Evolutionary conservation across 2,797 vertebrate genomes (phyloP).

Genomic region (Acridotheres tristis): DNA sequence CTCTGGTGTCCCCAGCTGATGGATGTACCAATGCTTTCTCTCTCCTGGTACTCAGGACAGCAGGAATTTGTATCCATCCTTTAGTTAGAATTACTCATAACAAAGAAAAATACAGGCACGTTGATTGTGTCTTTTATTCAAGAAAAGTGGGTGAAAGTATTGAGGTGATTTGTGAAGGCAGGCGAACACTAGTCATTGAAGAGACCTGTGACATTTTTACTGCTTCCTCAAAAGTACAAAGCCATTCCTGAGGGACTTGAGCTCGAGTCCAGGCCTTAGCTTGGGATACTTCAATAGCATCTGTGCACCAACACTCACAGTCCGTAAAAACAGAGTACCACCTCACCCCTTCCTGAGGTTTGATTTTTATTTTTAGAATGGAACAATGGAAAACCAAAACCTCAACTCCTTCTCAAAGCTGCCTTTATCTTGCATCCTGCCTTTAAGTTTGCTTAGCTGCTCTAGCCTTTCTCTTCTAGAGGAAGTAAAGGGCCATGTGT

Average conservation of each 20-base stretch:
- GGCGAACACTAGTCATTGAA: background rate
- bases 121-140: background rate
- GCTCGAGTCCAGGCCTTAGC: background rate
- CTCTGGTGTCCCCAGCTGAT: background rate
- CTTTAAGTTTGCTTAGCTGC: background rate
- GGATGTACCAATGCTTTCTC: background rate
- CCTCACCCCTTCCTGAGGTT: background rate
- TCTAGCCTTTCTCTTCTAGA: background rate
- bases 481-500: background rate
- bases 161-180: background rate
- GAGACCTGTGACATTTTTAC: background rate
- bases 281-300: background rate
- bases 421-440: background rate
- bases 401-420: background rate
- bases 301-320: background rate
- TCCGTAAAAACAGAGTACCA: rapidly evolving
- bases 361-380: background rate
- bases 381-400: slow-evolving; percentile 1
- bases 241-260: rapidly evolving
- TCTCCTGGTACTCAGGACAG: background rate
- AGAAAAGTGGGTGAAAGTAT: background rate
- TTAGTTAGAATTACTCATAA: background rate
- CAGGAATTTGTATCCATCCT: background rate
- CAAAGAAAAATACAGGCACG: background rate
- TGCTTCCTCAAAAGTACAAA: background rate